Base-by-base conservation (phyloP, 2,888 invertebrate genomes). In the Macroteleia sp. region DNA sequence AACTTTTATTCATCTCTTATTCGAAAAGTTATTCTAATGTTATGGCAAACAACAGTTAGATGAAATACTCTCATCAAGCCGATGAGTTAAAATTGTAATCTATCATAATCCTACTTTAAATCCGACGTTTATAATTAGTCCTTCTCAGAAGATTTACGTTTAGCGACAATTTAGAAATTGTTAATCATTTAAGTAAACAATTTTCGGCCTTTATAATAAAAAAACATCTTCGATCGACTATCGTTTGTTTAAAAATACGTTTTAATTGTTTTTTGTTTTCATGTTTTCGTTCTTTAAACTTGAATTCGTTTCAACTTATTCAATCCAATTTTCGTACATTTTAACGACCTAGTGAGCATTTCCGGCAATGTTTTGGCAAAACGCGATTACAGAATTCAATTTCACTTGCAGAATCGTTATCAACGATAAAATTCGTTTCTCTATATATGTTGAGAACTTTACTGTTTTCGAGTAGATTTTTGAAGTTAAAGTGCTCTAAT, bases 331-430 rank as follows among this genome's bases (percentile, higher is more conserved):
- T 69, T 52, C 52, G 34, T 41, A 34, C 50, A 8, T 56, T 59
- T 44, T 42, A 59, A 61, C 54, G 44, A 54, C 32, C 34, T 54
- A 12, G 61, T 20, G 41, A 61, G 54, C 52, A 59, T 59, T 59
- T 34, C 69, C 44, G 28, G 54, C 54, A 46, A 52, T 61, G 70
- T 70, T 70, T 70, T 54, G 59, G 36, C 52, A 70, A 61, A 70
- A 70, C 44, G 70, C 70, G 59, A 61, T 70, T 70, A 70, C 59
- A 20, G 52, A 54, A 70, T 70, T 70, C 70, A 70, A 70, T 70
- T 70, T 70, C 54, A 54, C 36, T 70, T 28, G 41, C 36, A 52
- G 69, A 59, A 59, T 42, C 52, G 52, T 61, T 70, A 70, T 61
- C 70, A 61, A 25, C 50, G 14, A 17, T 17, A 42, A 52, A 59